Percentiles rank a stretch among this genome's conserved stretches.
phyloP scores from a whole-genome alignment of 2,113 vertebrate genomes.

The Atlantisia rogersi region DNA sequence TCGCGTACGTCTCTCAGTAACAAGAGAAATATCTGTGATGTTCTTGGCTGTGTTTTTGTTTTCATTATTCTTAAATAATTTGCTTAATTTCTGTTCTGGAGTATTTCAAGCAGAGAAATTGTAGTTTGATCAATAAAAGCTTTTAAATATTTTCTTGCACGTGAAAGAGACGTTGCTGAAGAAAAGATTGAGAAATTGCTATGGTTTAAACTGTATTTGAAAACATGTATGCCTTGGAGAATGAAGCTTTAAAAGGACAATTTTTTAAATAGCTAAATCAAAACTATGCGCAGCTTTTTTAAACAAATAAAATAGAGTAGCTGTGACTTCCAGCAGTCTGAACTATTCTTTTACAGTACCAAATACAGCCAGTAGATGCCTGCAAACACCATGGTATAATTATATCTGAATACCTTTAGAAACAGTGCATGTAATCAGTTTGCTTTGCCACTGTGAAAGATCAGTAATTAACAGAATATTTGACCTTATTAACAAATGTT shows the following conservation, averaged over 20 bases:
- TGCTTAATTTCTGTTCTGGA: background rate
- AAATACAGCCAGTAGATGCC: conserved; percentile 84
- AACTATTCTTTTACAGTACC: conserved; percentile 59
- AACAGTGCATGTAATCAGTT: background rate
- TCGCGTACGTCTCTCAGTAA: background rate
- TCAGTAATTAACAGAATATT: background rate
- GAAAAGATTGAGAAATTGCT: background rate
- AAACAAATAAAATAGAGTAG: background rate
- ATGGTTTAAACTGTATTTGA: background rate
- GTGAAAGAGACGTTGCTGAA: background rate
- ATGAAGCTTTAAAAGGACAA: background rate
- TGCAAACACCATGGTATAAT: conserved; percentile 76
- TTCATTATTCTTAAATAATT: background rate
- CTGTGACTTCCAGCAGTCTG: background rate
- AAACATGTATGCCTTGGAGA: background rate
- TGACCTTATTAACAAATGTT: background rate
- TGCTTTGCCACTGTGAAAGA: background rate
- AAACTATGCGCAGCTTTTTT: background rate
- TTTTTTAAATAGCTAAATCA: background rate
- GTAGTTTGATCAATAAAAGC: background rate
- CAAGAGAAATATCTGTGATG: background rate
- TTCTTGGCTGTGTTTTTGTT: background rate
- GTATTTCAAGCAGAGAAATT: background rate
- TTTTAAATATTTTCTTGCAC: background rate
- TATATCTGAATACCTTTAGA: background rate